These are phyloP conservation scores for Ceriagrion tenellum DNA, from an alignment of 2,888 invertebrate genomes.

Conservation along the genomic window DNA sequence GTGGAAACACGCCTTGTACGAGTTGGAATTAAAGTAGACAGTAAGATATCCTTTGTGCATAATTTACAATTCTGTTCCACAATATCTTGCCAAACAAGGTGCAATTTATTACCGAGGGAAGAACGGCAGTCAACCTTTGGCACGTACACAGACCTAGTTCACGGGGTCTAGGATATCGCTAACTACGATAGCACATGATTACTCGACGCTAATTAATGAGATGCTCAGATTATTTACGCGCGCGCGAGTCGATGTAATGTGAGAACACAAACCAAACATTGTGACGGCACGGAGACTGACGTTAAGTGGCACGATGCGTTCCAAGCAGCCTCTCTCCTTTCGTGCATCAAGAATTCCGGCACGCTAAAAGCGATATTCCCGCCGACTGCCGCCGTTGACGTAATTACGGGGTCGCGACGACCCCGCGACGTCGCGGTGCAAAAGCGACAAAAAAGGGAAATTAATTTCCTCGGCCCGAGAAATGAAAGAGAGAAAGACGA, in stretches of 20 bases:
- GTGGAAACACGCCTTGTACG: too few species aligned
- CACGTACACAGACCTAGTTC: too few species aligned
- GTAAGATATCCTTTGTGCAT: too few species aligned
- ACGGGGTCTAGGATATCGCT: too few species aligned
- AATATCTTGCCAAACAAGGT: too few species aligned
- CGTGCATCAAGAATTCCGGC: constrained; percentile 38
- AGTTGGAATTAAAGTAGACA: too few species aligned
- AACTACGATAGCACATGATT: too few species aligned
- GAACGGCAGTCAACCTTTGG: too few species aligned
- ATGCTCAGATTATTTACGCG: not conserved
- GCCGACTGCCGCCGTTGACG: constrained; percentile 73
- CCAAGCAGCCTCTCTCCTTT: not conserved
- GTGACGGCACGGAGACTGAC: not conserved
- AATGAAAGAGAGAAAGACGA: not conserved
- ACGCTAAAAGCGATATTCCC: constrained; percentile 71
- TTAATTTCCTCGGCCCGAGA: not conserved
- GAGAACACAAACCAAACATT: not conserved
- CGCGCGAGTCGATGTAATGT: not conserved
- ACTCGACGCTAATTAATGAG: too few species aligned
- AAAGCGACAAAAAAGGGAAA: not conserved
- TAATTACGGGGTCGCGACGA: constrained; percentile 75
- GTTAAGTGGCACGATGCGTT: not conserved
- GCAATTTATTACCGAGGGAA: too few species aligned
- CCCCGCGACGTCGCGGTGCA: constrained; percentile 74
- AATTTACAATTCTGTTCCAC: too few species aligned